Base-by-base conservation (phyloP, 2,113 vertebrate species). In the Oxygymnocypris stewartii region DNA sequence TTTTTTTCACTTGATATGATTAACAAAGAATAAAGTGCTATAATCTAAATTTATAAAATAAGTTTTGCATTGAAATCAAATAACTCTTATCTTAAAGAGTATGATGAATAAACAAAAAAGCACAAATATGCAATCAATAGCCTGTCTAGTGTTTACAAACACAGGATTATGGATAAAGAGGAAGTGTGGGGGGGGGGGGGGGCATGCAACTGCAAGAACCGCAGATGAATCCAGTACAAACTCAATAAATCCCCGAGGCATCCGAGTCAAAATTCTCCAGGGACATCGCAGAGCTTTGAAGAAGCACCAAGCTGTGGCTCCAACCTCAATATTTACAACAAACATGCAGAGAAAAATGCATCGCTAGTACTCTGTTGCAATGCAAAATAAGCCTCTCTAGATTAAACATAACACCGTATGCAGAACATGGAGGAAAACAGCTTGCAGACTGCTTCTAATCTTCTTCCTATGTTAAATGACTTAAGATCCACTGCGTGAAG, bases 191-290 rank as follows among this genome's bases (percentile, higher is more conserved):
- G 8, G 13, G 5, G 20, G 5, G 57, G 16, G 63, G 51, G 57
- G 31, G n/a, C 40, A 47, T 35, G 37, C 67, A 85, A 79, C 42
- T 71, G 28, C n/a, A 73, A 57, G 5, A 49, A 47, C 9, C 76
- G 16, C 63, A 73, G 51, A 47, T 25, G 49, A 79, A 84, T 63
- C 57, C 49, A 84, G 37, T 25, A 16, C 54, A 57, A 61, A 79
- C 65, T 57, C 35, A 79, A 76, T 11, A 84, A 87, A 86, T 67
- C 85, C 76, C 88, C 47, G 25, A 57, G 59, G 76, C 67, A 37
- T 84, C 8, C 5, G 49, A 67, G 51, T n/a, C 47, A 87, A 54
- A 44, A 75, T 81, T 59, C 42, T 81, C 44, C 12, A 18, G 14
- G 67, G 31, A 73, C 44, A 84, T 74, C 12, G 14, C 49, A 74